Evolutionary conservation across 2,113 vertebrate species (phyloP).

Genomic region (Oreochromis aureus): DNA sequence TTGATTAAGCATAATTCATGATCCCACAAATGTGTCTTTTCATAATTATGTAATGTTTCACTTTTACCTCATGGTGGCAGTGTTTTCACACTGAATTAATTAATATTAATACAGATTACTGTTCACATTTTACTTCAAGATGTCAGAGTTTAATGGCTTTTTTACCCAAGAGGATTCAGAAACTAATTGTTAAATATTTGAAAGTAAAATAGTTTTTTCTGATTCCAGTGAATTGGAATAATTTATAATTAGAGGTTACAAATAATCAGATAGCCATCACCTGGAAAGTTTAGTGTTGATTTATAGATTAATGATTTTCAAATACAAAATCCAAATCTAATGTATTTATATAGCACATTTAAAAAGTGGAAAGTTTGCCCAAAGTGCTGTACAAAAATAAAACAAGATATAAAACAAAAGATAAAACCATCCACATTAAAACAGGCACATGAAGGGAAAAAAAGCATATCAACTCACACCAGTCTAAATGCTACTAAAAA

Average conservation of each 20-base stretch:
- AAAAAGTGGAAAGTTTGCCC: rapidly evolving
- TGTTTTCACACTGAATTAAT: not conserved
- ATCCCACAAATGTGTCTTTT: not conserved
- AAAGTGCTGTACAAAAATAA: not conserved
- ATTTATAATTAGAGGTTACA: not conserved
- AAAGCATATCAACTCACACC: too few relatives aligned
- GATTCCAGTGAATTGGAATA: not conserved
- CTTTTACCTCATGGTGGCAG: rapidly evolving
- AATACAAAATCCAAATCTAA: not conserved
- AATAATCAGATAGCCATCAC: not conserved
- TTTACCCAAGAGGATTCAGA: rapidly evolving
- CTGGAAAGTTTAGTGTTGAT: too few relatives aligned
- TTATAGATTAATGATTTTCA: too few relatives aligned
- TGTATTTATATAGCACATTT: not conserved
- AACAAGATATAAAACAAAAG: not conserved
- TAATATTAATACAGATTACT: rapidly evolving
- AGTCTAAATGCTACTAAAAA: too few relatives aligned
- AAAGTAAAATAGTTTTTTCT: not conserved
- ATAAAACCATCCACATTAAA: not conserved
- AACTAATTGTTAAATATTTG: rapidly evolving
- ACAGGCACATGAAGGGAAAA: rapidly evolving
- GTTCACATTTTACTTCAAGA: rapidly evolving
- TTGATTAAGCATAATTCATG: rapidly evolving
- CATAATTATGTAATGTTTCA: not conserved
- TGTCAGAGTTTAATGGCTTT: rapidly evolving